Evolutionary conservation across 2,888 invertebrate genomes (phyloP).

Genomic region (Lobophora halterata): DNA sequence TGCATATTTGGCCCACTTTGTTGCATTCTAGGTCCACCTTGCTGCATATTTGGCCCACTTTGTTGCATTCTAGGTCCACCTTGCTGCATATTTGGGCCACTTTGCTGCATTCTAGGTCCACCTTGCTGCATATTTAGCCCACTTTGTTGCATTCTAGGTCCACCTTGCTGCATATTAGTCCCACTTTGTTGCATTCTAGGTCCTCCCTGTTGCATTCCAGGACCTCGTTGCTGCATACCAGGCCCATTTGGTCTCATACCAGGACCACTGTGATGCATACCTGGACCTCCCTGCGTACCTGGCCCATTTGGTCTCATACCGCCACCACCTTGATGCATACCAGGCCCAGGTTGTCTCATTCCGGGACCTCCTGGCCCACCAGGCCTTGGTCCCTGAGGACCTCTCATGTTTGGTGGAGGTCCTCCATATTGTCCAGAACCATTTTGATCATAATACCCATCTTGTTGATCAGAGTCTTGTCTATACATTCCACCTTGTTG

Average conservation of each 20-base stretch:
- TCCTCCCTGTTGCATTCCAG: constrained; percentile 9
- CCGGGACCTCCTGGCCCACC: constrained; percentile 1
- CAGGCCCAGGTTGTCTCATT: not conserved
- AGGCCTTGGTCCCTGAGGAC: not conserved
- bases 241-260: constrained; percentile 7
- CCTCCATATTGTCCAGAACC: constrained; percentile 38
- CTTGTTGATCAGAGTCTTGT: constrained; percentile 35
- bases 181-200: constrained; percentile 26
- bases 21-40: constrained; percentile 53
- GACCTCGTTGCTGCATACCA: constrained; percentile 9
- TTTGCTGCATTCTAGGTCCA: constrained; percentile 11
- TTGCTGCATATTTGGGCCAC: constrained; percentile 23
- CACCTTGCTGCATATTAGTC: constrained; percentile 25
- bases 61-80: constrained; percentile 55
- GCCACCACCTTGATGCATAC: constrained; percentile 7
- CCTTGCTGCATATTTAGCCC: constrained; percentile 13
- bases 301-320: constrained; percentile 9
- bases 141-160: constrained; percentile 10
- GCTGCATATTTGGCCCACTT: constrained; percentile 52
- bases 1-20: constrained; percentile 16
- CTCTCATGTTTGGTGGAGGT: constrained; percentile 19
- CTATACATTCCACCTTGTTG: constrained; percentile 38
- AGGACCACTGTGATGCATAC: constrained; percentile 4
- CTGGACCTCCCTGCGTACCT: constrained; percentile 5
- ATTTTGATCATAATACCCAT: constrained; percentile 46